Conservation (phyloP, 2,113 vertebrate species). For the Nycticebus coucang region DNA sequence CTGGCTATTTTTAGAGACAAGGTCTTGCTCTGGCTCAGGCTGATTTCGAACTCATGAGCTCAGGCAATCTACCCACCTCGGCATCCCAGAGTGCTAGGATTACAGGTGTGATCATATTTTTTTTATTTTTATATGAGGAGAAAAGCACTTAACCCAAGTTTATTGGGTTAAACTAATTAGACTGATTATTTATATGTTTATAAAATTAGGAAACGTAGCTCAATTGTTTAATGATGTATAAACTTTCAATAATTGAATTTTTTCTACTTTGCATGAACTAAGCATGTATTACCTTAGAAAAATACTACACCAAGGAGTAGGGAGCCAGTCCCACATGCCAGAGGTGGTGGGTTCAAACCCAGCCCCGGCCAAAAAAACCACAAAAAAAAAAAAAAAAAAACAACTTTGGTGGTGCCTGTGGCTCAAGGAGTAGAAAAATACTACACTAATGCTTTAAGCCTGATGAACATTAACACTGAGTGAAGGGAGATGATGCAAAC, state of each 20-base stretch:
- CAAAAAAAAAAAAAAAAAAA: too few species aligned
- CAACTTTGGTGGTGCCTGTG: too few species aligned
- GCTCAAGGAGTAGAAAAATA: slow-evolving; percentile 8
- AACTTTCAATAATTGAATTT: neutral
- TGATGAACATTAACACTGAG: neutral
- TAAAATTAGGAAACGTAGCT: neutral
- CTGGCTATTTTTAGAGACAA: too few species aligned
- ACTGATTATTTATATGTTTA: neutral
- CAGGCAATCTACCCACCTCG: too few species aligned
- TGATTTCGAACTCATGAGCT: too few species aligned
- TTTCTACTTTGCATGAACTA: slow-evolving; percentile 15
- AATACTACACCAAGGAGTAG: neutral
- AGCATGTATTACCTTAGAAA: neutral
- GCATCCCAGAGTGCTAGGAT: too few species aligned
- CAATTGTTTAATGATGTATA: neutral
- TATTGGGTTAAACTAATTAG: slow-evolving; percentile 7
- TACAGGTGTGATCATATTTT: too few species aligned
- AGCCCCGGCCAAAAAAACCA: too few species aligned
- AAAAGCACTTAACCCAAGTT: neutral
- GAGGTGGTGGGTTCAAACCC: too few species aligned
- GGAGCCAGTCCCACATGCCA: too few species aligned
- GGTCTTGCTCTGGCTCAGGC: too few species aligned
- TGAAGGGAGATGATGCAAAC: neutral
- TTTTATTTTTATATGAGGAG: neutral
- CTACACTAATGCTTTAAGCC: neutral